Conservation (phyloP, 2,113 vertebrate species). For the Pelobates fuscus region DNA sequence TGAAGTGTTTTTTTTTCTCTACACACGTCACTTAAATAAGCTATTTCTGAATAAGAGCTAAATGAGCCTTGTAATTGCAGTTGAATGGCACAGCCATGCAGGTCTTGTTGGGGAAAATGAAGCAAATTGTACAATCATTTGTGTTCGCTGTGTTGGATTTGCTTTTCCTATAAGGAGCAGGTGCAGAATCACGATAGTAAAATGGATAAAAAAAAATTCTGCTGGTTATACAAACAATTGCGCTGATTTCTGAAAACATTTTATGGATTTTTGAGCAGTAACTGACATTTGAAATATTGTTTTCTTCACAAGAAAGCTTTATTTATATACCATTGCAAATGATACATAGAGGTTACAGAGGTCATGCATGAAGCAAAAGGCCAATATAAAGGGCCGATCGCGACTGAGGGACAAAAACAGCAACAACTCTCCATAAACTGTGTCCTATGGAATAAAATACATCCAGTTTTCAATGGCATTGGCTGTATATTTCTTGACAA, state of each 20-base stretch:
- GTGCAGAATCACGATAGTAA: neutral
- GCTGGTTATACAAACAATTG: slow-evolving; percentile 6
- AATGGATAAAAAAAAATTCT: neutral
- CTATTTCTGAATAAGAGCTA: neutral
- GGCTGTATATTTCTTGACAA: no score
- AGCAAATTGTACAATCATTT: slow-evolving; percentile 6
- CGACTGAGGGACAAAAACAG: neutral
- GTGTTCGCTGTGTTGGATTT: neutral
- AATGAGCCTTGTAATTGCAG: slow-evolving; percentile 14
- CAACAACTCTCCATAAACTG: no score
- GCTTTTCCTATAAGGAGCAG: neutral
- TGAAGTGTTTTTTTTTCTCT: neutral
- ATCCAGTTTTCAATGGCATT: no score
- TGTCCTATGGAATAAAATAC: no score
- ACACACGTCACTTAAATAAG: neutral
- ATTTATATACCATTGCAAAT: neutral
- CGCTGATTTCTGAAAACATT: slow-evolving; percentile 1
- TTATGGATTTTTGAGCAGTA: neutral
- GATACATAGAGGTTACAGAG: neutral
- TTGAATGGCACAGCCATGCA: neutral
- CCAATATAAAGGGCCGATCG: neutral
- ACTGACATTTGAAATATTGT: slow-evolving; percentile 7
- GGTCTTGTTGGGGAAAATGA: slow-evolving; percentile 1
- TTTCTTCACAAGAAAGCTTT: neutral
- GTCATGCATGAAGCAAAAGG: neutral